A percentile compares a stretch with the other conserved stretches of the same genome.
These are phyloP conservation scores for Argyra leucocephala DNA, from an alignment of 2,888 invertebrate genomes.

Conservation along the genomic window DNA sequence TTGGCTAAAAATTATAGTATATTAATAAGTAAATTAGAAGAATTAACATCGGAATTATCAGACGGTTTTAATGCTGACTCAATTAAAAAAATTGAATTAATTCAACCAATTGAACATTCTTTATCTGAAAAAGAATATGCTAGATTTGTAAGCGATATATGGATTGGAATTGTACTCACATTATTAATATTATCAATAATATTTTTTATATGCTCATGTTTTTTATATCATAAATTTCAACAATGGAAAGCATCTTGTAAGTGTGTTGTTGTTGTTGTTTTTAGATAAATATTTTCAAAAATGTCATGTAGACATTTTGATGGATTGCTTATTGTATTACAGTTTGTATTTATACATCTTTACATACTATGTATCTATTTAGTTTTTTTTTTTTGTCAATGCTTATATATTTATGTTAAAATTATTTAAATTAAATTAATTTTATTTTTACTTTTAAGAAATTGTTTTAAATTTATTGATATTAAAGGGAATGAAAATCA, in stretches of 20 bases:
- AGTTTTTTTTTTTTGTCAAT: too few species aligned
- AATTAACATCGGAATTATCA: constrained; percentile 30
- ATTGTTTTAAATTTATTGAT: too few species aligned
- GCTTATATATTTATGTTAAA: too few species aligned
- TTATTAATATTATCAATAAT: constrained; percentile 53
- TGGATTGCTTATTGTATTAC: too few species aligned
- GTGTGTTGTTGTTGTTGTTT: constrained; percentile 26
- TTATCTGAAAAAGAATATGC: constrained; percentile 46
- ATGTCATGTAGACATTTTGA: too few species aligned
- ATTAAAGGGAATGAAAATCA: too few species aligned
- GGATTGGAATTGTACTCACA: constrained; percentile 54
- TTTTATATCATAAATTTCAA: constrained; percentile 55
- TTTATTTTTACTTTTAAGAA: too few species aligned
- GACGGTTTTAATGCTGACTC: constrained; percentile 10
- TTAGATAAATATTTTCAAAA: too few species aligned
- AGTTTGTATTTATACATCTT: too few species aligned
- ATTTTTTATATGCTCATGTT: constrained; percentile 54
- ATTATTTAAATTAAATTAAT: too few species aligned
- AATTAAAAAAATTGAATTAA: constrained; percentile 23
- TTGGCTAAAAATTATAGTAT: constrained; percentile 39
- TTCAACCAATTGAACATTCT: constrained; percentile 17
- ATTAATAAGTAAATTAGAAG: constrained; percentile 39
- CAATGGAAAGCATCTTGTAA: constrained; percentile 55
- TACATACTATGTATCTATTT: too few species aligned
- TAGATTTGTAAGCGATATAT: constrained; percentile 52